Evolutionary conservation across 2,888 invertebrate species (phyloP), one percentile per base, ranked within the genome.

Genomic region (Hartigia nigra): DNA sequence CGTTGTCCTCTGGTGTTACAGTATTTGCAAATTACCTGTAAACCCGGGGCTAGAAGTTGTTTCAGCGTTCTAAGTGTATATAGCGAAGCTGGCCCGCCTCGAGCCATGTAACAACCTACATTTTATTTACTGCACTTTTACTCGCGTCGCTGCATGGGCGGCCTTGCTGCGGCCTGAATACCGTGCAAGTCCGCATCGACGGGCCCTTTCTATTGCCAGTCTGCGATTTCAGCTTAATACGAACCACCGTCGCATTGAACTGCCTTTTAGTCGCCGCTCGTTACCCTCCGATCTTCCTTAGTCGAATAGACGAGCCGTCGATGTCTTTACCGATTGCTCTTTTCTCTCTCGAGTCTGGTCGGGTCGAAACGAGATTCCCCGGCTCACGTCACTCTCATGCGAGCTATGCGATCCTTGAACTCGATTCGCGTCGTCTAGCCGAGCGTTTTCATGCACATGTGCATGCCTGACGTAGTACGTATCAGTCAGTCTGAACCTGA

Each of bases 141-240:
- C 88, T 88, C 84, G 83, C 32, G 83, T 77, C 79, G 80, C 77
- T 81, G 82, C 79, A 79, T 81, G 82, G 82, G 80, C 85, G 87
- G 87, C 87, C 88, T 88, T 87, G 87, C 84, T 84, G 85, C 86
- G 87, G 87, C 89, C 88, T 87, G 89, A 89, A 89, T 89, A 87
- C 86, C 86, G 82, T 82, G 82, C 84, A 78, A 77, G 81, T 82
- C 81, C 80, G 79, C 79, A 80, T 76, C 78, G 81, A 77, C 80
- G 81, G 79, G 83, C 84, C 84, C 84, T 87, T 86, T 85, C 85
- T 83, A 85, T 84, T 81, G 81, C 75, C 77, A 31, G 76, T 76
- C 74, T 76, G 78, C 35, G 76, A 74, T 79, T 79, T 76, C 69
- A 77, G 77, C 69, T 36, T 12, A 31, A 39, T 77, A 35, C 69